These are phyloP conservation scores for Anoplopoma fimbria DNA, from an alignment of 2,113 vertebrate species.

Conservation along the genomic window DNA sequence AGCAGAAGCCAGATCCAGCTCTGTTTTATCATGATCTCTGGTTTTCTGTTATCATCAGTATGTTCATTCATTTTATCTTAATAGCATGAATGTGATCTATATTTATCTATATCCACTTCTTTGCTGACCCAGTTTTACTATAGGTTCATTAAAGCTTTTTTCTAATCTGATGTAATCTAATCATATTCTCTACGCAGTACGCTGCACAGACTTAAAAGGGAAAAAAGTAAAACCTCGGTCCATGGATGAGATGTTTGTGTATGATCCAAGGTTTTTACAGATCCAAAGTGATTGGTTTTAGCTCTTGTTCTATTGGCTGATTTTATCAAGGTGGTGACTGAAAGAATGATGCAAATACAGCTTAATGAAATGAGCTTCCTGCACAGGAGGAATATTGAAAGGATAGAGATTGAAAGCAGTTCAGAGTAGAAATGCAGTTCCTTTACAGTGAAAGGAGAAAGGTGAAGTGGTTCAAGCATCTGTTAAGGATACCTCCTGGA, in stretches of 20 bases:
- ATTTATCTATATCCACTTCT: conserved; percentile 17
- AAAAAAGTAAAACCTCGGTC: conserved; percentile 21
- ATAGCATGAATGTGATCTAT: not conserved
- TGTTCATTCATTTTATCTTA: not conserved
- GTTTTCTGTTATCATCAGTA: not conserved
- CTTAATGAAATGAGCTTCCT: not conserved
- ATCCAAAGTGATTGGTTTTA: not conserved
- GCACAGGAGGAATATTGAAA: not conserved
- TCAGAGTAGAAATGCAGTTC: not conserved
- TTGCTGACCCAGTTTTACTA: conserved; percentile 42
- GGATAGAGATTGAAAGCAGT: not conserved
- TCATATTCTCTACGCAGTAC: conserved; percentile 4
- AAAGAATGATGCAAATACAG: not conserved
- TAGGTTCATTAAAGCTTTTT: conserved; percentile 37
- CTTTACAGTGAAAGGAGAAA: not conserved
- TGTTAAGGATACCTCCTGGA: not conserved
- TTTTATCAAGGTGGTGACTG: not conserved
- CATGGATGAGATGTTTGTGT: not conserved
- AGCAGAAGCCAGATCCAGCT: not conserved
- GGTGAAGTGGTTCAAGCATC: not conserved
- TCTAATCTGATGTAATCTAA: conserved; percentile 37
- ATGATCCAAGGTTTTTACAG: not conserved
- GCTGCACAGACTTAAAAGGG: not conserved
- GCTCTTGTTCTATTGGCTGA: not conserved
- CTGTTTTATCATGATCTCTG: not conserved